Conservation (phyloP, 2,888 invertebrate genomes). For the Anarsia innoxiella region DNA sequence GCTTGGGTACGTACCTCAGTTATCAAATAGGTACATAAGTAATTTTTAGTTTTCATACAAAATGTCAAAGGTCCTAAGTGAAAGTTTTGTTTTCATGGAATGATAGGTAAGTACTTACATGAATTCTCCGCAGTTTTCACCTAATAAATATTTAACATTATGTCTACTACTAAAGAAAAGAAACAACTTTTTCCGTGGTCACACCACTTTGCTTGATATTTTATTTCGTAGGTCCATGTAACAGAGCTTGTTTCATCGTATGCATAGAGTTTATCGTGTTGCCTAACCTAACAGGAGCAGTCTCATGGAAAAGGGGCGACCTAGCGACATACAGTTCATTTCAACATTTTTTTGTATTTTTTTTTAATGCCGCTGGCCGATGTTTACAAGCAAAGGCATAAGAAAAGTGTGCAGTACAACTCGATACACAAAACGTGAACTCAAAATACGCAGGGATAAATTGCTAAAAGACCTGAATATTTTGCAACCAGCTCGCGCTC, state of each 20-base stretch:
- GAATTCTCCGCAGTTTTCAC: too few species aligned
- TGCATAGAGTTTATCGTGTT: slow-evolving; percentile 39
- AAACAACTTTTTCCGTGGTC: slow-evolving; percentile 30
- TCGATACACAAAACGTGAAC: slow-evolving; percentile 62
- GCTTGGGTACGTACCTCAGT: too few species aligned
- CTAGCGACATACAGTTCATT: slow-evolving; percentile 48
- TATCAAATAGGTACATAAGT: too few species aligned
- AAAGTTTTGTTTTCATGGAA: too few species aligned
- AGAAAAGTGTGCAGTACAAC: slow-evolving; percentile 72
- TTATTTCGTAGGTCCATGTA: slow-evolving; percentile 57
- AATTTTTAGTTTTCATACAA: too few species aligned
- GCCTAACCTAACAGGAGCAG: slow-evolving; percentile 64
- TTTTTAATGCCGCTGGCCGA: slow-evolving; percentile 51
- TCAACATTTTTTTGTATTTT: slow-evolving; percentile 45
- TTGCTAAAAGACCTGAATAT: slow-evolving; percentile 44
- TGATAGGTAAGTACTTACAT: too few species aligned
- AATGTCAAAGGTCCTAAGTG: too few species aligned
- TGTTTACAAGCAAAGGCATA: slow-evolving; percentile 44
- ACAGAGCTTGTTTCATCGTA: slow-evolving; percentile 56
- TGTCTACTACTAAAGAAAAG: too few species aligned
- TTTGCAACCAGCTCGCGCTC: slow-evolving; percentile 58
- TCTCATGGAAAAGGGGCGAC: slow-evolving; percentile 54
- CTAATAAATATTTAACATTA: too few species aligned
- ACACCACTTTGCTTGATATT: slow-evolving; percentile 58
- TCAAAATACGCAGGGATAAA: slow-evolving; percentile 58